These are phyloP conservation scores for Atlantisia rogersi DNA, from an alignment of 2,113 vertebrate genomes.

Conservation along the genomic window DNA sequence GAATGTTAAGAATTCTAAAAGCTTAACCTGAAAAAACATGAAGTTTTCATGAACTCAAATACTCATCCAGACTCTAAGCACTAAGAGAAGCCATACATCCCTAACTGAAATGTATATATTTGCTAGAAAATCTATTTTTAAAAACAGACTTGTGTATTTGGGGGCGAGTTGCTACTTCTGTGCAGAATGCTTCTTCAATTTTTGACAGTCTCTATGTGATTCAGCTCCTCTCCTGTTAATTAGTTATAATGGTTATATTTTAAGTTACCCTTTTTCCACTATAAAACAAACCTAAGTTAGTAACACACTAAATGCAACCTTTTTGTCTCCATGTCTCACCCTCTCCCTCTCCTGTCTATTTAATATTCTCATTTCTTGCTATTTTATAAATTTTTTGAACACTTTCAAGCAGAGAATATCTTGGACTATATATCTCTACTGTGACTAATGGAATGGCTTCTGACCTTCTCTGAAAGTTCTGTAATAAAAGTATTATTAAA, in stretches of 20 bases:
- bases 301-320: neutral
- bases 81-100: neutral
- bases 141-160: neutral
- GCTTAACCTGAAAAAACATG: neutral
- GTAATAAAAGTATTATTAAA: neutral
- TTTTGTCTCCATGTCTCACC: neutral
- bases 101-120: neutral
- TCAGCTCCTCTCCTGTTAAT: neutral
- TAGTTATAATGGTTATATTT: neutral
- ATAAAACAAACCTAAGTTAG: neutral
- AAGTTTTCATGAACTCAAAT: neutral
- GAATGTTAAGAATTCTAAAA: constrained; percentile 11
- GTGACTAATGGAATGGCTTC: neutral
- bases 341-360: neutral
- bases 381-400: neutral
- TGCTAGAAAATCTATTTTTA: neutral
- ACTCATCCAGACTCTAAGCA: neutral
- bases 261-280: neutral
- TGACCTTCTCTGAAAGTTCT: neutral
- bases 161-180: neutral
- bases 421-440: neutral
- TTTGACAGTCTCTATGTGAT: neutral
- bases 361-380: neutral
- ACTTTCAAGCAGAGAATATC: neutral
- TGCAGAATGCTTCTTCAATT: neutral